Percentiles rank a stretch among this genome's conserved stretches.
phyloP scores from a whole-genome alignment of 2,797 vertebrate species.

The Amblyraja radiata region DNA sequence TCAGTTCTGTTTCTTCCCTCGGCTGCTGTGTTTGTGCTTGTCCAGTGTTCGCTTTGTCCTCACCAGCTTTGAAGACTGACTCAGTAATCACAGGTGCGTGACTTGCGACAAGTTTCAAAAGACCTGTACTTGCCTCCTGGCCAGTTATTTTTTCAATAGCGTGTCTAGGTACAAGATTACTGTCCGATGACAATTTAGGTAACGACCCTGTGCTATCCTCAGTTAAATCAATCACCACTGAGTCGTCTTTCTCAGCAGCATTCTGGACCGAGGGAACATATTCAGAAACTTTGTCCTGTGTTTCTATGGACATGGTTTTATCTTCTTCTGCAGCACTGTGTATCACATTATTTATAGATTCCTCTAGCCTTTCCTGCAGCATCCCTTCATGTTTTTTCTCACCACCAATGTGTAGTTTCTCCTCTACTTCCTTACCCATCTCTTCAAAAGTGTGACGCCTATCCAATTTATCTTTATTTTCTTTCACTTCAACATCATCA shows the following conservation, averaged over 20 bases:
- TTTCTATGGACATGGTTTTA: too few relatives aligned
- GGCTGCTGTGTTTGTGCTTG: neutral
- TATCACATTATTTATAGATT: neutral
- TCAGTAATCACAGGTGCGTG: neutral
- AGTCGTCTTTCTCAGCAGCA: neutral
- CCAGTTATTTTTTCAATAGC: neutral
- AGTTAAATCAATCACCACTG: neutral
- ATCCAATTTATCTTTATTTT: neutral
- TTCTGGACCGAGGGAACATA: neutral
- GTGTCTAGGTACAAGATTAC: neutral
- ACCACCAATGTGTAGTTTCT: neutral
- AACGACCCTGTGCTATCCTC: neutral
- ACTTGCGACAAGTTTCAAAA: neutral
- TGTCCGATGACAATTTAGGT: neutral
- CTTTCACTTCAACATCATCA: neutral
- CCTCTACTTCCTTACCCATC: neutral
- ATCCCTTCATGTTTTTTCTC: neutral
- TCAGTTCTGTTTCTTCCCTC: neutral
- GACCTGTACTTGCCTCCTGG: neutral
- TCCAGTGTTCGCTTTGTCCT: neutral
- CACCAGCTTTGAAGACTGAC: neutral
- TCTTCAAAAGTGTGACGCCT: neutral
- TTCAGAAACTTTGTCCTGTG: neutral
- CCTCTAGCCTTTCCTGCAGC: neutral
- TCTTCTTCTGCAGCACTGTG: neutral